phyloP scores from a whole-genome alignment of 2,888 invertebrate species.

The Sericinus montela region DNA sequence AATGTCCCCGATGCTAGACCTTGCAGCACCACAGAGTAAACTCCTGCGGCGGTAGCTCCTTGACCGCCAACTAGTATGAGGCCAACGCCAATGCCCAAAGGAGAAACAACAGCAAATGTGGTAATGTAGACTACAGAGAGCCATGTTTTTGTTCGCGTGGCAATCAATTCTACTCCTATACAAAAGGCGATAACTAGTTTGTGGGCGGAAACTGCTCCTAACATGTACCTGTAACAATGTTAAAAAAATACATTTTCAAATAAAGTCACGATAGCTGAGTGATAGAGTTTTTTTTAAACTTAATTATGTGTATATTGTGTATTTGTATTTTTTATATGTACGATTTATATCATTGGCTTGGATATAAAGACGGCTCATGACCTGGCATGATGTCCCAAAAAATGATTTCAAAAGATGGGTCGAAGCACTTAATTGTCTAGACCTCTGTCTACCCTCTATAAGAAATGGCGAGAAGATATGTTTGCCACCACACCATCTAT shows the following conservation, averaged over 20 bases:
- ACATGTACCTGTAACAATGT: conserved; percentile 82
- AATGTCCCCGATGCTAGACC: conserved; percentile 95
- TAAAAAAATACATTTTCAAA: too few relatives aligned
- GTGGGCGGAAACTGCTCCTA: conserved; percentile 90
- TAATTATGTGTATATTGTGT: too few relatives aligned
- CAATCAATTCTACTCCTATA: conserved; percentile 90
- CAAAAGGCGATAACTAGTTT: conserved; percentile 94
- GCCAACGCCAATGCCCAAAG: conserved; percentile 88
- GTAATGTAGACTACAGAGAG: conserved; percentile 84
- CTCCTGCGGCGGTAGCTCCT: conserved; percentile 77
- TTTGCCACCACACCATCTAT: too few relatives aligned
- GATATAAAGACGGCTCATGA: too few relatives aligned
- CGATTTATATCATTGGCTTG: conserved; percentile 25
- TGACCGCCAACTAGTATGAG: conserved; percentile 81
- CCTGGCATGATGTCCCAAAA: too few relatives aligned
- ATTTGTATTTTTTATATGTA: conserved; percentile 3
- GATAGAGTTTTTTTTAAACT: too few relatives aligned
- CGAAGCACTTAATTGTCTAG: too few relatives aligned
- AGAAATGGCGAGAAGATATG: too few relatives aligned
- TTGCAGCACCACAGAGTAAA: conserved; percentile 84
- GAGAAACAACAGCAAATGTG: conserved; percentile 89
- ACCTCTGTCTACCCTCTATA: too few relatives aligned
- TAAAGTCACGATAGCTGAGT: too few relatives aligned
- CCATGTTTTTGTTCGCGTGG: conserved; percentile 82
- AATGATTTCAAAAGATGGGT: too few relatives aligned